These are phyloP conservation scores for Monochamus alternatus DNA, from an alignment of 2,888 invertebrate genomes.

Conservation along the genomic window DNA sequence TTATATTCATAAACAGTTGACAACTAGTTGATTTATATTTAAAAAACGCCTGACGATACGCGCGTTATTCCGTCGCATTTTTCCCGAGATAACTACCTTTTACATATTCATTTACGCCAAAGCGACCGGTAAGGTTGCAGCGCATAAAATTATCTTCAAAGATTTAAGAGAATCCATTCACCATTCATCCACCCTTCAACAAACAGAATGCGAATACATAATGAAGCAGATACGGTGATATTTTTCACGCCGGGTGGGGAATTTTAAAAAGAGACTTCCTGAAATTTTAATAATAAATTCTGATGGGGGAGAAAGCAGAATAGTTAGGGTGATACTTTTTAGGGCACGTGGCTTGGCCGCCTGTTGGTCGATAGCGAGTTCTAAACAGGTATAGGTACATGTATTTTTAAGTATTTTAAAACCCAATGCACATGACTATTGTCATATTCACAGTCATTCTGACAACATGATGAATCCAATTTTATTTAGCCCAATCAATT, in stretches of 20 bases:
- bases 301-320: not conserved
- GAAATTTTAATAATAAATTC: slow-evolving; percentile 23
- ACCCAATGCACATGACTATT: no score
- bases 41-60: not conserved
- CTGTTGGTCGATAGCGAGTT: no score
- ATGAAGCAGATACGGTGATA: slow-evolving; percentile 31
- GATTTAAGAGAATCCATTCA: slow-evolving; percentile 32
- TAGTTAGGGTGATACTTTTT: not conserved
- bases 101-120: not conserved
- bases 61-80: not conserved
- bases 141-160: slow-evolving; percentile 36
- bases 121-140: not conserved
- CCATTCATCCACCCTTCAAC: slow-evolving; percentile 31
- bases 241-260: slow-evolving; percentile 23
- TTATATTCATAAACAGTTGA: not conserved
- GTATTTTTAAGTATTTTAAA: no score
- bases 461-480: no score
- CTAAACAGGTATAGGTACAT: no score
- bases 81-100: not conserved
- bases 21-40: not conserved
- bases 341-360: no score
- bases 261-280: slow-evolving; percentile 20
- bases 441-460: no score
- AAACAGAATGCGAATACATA: slow-evolving; percentile 36
- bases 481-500: no score